These are phyloP conservation scores for Gerosis bhagava DNA, from an alignment of 2,888 invertebrate species.

Conservation along the genomic window DNA sequence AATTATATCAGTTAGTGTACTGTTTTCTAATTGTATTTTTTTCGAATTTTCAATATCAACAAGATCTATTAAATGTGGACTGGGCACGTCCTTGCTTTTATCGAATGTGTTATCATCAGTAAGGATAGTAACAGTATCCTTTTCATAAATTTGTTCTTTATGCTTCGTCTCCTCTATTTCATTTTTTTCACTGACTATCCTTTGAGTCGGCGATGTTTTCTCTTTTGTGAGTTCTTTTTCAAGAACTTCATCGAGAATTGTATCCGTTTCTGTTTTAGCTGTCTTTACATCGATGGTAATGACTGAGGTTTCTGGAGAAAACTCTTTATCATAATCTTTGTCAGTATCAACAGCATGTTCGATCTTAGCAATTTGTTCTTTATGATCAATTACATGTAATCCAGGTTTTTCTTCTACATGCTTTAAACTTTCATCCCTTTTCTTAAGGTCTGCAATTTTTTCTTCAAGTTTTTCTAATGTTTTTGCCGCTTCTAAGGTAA, in stretches of 20 bases:
- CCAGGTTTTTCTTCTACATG: neutral
- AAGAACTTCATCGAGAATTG: conserved; percentile 48
- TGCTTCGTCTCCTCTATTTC: conserved; percentile 24
- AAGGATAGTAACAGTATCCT: conserved; percentile 5
- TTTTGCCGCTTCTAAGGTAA: conserved; percentile 62
- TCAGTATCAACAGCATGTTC: conserved; percentile 7
- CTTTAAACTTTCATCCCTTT: conserved; percentile 45
- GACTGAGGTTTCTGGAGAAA: conserved; percentile 11
- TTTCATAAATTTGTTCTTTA: conserved; percentile 28
- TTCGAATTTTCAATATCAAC: conserved; percentile 20
- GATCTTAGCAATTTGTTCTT: neutral
- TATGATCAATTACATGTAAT: neutral
- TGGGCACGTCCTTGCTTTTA: conserved; percentile 27
- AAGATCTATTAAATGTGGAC: conserved; percentile 34
- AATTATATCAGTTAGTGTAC: conserved; percentile 37
- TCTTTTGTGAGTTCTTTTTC: conserved; percentile 52
- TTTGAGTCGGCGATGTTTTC: conserved; percentile 41
- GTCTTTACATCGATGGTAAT: conserved; percentile 44
- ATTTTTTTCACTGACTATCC: conserved; percentile 32
- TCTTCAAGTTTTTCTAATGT: conserved; percentile 73
- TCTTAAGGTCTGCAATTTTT: conserved; percentile 64
- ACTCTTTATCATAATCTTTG: conserved; percentile 31
- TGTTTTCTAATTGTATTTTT: conserved; percentile 42
- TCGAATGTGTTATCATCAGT: neutral
- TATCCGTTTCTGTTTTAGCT: conserved; percentile 46